A percentile compares a stretch with the other conserved stretches of the same genome.
Conservation (phyloP, 2,113 vertebrate species). For the Caretta caretta region DNA sequence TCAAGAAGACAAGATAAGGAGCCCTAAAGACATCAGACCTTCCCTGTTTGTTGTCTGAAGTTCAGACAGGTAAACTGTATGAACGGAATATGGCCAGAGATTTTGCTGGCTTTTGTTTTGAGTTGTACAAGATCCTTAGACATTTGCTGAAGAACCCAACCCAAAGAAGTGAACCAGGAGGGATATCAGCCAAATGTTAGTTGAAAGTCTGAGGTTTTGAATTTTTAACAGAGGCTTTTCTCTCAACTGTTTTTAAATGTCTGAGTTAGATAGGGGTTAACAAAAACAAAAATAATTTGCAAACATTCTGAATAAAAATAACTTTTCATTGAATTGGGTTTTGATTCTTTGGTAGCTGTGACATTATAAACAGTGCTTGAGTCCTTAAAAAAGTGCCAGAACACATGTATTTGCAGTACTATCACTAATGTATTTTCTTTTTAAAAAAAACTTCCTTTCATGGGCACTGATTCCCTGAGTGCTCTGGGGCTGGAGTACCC, state of each 20-base stretch:
- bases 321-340: constrained; percentile 1
- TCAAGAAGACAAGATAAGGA: background rate
- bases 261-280: background rate
- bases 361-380: background rate
- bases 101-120: background rate
- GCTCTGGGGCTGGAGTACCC: too few species aligned
- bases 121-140: background rate
- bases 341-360: background rate
- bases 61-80: background rate
- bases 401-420: background rate
- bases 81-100: background rate
- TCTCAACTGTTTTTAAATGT: background rate
- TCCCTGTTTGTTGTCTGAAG: background rate
- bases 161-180: background rate
- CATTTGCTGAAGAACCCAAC: background rate
- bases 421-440: background rate
- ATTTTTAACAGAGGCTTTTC: background rate
- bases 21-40: background rate
- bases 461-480: too few species aligned
- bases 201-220: background rate
- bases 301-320: constrained; percentile 10
- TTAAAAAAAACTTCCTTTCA: too few species aligned
- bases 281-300: constrained; percentile 13
- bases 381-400: background rate
- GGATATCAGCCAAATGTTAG: background rate